Evolutionary conservation across 2,797 vertebrate species (phyloP).

Genomic region (Rhynchonycteris naso): DNA sequence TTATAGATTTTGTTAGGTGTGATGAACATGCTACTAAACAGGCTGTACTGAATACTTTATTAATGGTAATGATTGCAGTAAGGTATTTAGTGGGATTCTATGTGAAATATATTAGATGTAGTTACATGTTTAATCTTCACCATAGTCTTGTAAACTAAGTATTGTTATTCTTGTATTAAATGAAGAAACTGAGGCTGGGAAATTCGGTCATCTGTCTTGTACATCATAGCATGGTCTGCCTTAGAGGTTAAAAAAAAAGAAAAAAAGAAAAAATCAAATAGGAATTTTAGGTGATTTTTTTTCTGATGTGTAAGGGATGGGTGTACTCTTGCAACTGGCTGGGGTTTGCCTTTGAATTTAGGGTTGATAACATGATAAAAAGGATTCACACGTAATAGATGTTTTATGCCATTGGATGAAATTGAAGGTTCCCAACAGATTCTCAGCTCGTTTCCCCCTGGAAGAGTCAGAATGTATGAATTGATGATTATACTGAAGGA

Average conservation of each 20-base stretch:
- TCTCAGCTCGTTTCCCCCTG: constrained; percentile 34
- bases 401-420: not conserved
- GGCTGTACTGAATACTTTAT: not conserved
- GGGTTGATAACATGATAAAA: not conserved
- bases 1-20: not conserved
- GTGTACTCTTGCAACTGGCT: not conserved
- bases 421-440: not conserved
- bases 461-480: constrained; percentile 52
- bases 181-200: not conserved
- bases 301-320: not conserved
- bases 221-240: not conserved
- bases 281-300: not conserved
- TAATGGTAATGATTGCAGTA: not conserved
- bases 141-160: not conserved
- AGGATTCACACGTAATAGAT: not conserved
- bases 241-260: not conserved
- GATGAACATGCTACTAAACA: not conserved
- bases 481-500: constrained; percentile 22
- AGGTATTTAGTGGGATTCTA: not conserved
- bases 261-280: not conserved
- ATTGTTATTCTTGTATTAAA: not conserved
- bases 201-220: not conserved
- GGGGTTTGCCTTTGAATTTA: not conserved
- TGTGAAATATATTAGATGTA: not conserved
- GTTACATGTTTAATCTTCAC: not conserved